Base-by-base conservation (phyloP, 1,140 invertebrate genomes). In the Apis laboriosa region DNA sequence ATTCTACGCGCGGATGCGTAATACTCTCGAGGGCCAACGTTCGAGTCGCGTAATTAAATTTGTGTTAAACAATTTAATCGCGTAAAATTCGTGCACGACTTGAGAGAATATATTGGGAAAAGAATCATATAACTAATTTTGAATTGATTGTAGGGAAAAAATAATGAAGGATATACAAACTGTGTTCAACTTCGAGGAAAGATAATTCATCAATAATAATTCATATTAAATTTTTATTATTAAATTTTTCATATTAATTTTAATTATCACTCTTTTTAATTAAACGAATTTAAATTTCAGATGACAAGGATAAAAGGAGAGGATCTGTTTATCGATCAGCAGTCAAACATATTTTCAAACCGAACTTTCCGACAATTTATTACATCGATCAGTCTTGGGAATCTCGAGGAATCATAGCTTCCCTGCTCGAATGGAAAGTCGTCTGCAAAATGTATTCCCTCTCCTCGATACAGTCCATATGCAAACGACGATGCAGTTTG, bases 1-100 rank as follows among this genome's bases (percentile, higher is more conserved):
- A 86, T 86, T 86, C 67, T 24, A 51, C 43, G 21, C 49, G 53
- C 68, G 71, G 34, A 63, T 43, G 15, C 15, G 61, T 53, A 70
- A 83, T 75, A 70, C 71, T 34, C 74, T 17, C 5, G 80, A 61
- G 77, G 24, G 58, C 24, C 51, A 58, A 49, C 66, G 60, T 66
- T 49, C 56, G 21, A 77, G 12, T 49, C 19, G 66, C 49, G 53
- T 64, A 64, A 80, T 80, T 64, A 13, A 55, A 80, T 73, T 34
- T 17, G 9, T 28, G 56, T 79, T 55, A 19, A 80, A 73, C 55
- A 78, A 68, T 70, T 68, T 28, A 5, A n/a, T 24, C 8, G 15
- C n/a, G 11, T 55, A 68, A 64, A 73, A 80, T 63, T 60, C 19
- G 24, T 21, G 43, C 21, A 19, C 2, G 34, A 19, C 61, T 21